Base-by-base conservation (phyloP, 2,113 vertebrate species). In the Malurus elegans region DNA sequence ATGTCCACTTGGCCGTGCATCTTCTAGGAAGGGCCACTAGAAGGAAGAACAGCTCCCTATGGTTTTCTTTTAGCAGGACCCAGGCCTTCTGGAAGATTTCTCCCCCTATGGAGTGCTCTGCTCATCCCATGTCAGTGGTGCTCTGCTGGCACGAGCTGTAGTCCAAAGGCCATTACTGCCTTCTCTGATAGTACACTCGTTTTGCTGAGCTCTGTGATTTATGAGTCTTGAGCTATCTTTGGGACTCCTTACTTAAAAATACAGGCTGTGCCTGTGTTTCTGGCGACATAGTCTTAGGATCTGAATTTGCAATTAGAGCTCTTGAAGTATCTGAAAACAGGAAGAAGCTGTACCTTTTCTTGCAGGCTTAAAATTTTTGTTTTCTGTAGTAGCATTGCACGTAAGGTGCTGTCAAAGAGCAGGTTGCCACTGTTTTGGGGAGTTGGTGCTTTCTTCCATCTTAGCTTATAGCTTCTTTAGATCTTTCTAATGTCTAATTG, bases 91-190 rank as follows among this genome's bases (percentile, higher is more conserved):
- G 21, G 38, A 24, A 29, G 50, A 28, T 69, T 65, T 60, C 8
- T 74, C 9, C 23, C 26, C 40, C 40, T 36, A 3, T 67, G 53
- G 31, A 0, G 2, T 12, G 19, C 36, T 73, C 57, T 54, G 42
- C 42, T 72, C 3, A 2, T 75, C 54, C 26, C 2, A 1, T 12
- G 1, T 10, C 5, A 38, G 53, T 12, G 57, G 9, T 66, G 26
- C 12, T 54, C 34, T 24, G 54, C 11, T 85, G 79, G 78, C n/a
- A 31, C 15, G 24, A 61, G 16, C 8, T 10, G 7, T 7, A 23
- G 47, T 40, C 56, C 48, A 4, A 44, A 87, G 73, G 29, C 58
- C 44, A 0, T 29, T 64, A 5, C 8, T 71, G 69, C 60, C 31
- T 71, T 79, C 25, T 2, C 18, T 66, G 17, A 8, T 12, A 53